Percentiles rank a stretch among this genome's conserved stretches.
These are phyloP conservation scores for Hypsopygia costalis DNA, from an alignment of 2,888 invertebrate genomes.

Conservation along the genomic window DNA sequence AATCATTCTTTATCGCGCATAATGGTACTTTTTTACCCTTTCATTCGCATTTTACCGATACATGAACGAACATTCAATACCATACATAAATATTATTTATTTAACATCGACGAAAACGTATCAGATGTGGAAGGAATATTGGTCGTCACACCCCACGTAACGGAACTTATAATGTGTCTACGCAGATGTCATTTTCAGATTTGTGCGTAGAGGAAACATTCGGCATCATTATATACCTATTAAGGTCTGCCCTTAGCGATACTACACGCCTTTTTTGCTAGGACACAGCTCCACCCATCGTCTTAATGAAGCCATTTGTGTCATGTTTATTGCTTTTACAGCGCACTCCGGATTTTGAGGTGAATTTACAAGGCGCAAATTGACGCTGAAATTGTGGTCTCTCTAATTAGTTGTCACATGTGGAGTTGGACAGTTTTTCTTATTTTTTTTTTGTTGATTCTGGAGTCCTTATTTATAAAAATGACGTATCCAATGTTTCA, in stretches of 20 bases:
- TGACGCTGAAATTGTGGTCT: constrained; percentile 61
- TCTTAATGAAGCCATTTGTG: constrained; percentile 76
- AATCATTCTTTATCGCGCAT: not conserved
- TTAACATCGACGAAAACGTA: constrained; percentile 18
- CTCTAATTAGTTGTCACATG: constrained; percentile 57
- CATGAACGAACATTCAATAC: not conserved
- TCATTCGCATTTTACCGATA: not conserved
- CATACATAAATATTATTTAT: constrained; percentile 21
- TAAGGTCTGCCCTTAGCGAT: constrained; percentile 49
- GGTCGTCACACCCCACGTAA: constrained; percentile 36
- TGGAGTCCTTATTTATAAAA: no score
- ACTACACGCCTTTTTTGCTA: constrained; percentile 68
- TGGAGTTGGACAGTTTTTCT: constrained; percentile 33
- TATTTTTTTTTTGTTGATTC: constrained; percentile 5
- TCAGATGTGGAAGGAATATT: constrained; percentile 19
- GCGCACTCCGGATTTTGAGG: constrained; percentile 68
- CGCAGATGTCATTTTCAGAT: constrained; percentile 60
- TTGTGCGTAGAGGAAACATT: constrained; percentile 66
- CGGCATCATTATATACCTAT: constrained; percentile 72
- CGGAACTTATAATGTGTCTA: constrained; percentile 51
- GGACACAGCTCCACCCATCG: constrained; percentile 57
- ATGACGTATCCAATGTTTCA: no score
- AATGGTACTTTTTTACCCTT: not conserved
- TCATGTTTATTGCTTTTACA: constrained; percentile 77
- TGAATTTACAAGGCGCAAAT: constrained; percentile 74